phyloP scores from a whole-genome alignment of 2,113 vertebrate genomes.

The Mustela nigripes region DNA sequence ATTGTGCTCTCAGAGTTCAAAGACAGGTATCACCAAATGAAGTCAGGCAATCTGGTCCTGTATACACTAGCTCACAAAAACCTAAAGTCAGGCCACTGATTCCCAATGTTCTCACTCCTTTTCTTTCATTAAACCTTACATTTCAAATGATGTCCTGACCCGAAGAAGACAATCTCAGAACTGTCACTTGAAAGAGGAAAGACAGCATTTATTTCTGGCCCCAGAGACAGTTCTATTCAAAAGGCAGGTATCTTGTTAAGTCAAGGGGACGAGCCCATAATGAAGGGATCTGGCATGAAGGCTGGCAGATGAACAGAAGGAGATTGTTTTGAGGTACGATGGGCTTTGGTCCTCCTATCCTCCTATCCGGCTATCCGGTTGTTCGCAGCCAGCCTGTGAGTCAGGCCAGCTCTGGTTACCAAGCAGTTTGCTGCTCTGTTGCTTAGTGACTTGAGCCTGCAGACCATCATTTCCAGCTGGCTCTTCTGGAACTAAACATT shows the following conservation, averaged over 20 bases:
- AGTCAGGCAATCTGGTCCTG: not conserved
- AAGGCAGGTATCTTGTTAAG: not conserved
- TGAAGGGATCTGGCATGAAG: not conserved
- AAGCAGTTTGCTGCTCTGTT: slow-evolving; percentile 72
- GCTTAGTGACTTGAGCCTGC: slow-evolving; percentile 74
- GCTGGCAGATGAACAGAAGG: not conserved
- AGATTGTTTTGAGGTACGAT: not conserved
- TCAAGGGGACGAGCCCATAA: not conserved
- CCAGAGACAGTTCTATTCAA: slow-evolving; percentile 29
- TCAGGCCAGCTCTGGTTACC: slow-evolving; percentile 73
- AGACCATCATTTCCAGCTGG: slow-evolving; percentile 74
- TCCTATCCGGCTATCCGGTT: not conserved
- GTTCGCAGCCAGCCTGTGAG: slow-evolving; percentile 40
- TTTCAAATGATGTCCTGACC: not conserved
- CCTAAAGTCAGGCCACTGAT: not conserved
- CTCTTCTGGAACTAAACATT: slow-evolving; percentile 67
- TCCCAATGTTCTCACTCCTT: not conserved
- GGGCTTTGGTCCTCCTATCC: not conserved
- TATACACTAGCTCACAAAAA: slow-evolving; percentile 1
- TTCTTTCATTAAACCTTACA: slow-evolving; percentile 16
- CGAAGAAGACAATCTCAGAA: slow-evolving; percentile 1
- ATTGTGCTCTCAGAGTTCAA: not conserved
- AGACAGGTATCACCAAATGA: not conserved
- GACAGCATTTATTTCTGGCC: not conserved
- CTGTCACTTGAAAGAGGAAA: slow-evolving; percentile 29